Conservation (phyloP, 2,888 invertebrate genomes). For the Odontocerum albicorne region DNA sequence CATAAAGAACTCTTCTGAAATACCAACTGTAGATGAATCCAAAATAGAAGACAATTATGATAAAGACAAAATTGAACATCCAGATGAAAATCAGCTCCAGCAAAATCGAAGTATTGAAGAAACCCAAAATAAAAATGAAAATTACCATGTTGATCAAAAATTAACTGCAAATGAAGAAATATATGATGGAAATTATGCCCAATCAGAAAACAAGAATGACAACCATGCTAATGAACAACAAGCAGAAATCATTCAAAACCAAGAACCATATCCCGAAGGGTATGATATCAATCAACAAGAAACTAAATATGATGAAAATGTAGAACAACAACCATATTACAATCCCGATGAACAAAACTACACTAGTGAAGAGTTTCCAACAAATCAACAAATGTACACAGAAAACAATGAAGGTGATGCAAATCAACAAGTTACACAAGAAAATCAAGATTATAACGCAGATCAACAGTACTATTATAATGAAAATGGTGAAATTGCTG, state of each 20-base stretch:
- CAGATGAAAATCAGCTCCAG: background rate
- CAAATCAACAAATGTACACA: background rate
- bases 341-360: background rate
- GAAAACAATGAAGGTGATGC: background rate
- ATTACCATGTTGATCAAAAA: background rate
- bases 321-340: slow-evolving; percentile 14
- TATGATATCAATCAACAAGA: slow-evolving; percentile 26
- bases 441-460: background rate
- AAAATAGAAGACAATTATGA: slow-evolving; percentile 1
- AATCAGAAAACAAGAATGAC: background rate
- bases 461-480: slow-evolving; percentile 1
- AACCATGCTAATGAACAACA: background rate
- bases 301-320: no score
- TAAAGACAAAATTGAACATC: background rate
- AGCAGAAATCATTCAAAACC: slow-evolving; percentile 10
- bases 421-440: slow-evolving; percentile 5
- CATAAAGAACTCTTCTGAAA: no score
- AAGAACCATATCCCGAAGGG: slow-evolving; percentile 27
- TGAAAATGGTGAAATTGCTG: background rate
- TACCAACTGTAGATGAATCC: slow-evolving; percentile 4
- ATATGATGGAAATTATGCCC: background rate
- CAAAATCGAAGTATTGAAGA: background rate
- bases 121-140: background rate
- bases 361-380: background rate
- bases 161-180: slow-evolving; percentile 6